Conservation (phyloP, 2,113 vertebrate genomes). For the Siniperca knerii region DNA sequence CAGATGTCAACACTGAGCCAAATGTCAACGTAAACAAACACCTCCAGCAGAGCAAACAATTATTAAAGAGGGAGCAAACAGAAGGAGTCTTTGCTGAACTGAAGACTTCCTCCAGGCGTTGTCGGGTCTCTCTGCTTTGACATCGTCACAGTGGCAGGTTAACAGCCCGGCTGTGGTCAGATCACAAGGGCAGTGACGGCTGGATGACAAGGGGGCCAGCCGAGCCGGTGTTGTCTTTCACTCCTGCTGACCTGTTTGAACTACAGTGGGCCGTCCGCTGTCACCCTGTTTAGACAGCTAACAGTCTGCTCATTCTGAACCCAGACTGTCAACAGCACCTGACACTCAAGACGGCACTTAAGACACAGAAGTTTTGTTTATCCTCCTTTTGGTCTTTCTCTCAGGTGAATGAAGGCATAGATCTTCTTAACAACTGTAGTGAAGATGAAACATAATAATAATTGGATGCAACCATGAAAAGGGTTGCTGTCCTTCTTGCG, state of each 20-base stretch:
- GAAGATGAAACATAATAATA: constrained; percentile 76
- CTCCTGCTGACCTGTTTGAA: constrained; percentile 68
- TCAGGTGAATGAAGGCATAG: constrained; percentile 31
- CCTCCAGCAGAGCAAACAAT: constrained; percentile 61
- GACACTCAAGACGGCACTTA: constrained; percentile 61
- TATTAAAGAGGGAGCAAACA: constrained; percentile 45
- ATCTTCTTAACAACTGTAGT: constrained; percentile 65
- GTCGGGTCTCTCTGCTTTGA: constrained; percentile 36
- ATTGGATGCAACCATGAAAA: constrained; percentile 56
- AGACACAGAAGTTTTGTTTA: constrained; percentile 67
- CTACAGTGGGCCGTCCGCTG: constrained; percentile 54
- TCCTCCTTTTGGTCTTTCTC: constrained; percentile 63
- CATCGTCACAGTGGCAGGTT: constrained; percentile 39
- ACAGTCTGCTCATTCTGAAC: constrained; percentile 53
- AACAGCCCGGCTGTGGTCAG: constrained; percentile 46
- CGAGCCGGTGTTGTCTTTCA: constrained; percentile 66
- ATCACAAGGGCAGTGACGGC: constrained; percentile 47
- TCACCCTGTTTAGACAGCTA: constrained; percentile 66
- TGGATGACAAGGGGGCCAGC: constrained; percentile 35
- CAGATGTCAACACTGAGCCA: constrained; percentile 43
- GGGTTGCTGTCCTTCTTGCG: constrained; percentile 35
- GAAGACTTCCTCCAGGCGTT: constrained; percentile 46
- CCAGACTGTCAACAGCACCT: constrained; percentile 67
- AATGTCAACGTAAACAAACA: constrained; percentile 58
- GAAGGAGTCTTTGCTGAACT: constrained; percentile 31